A percentile compares a stretch with the other conserved stretches of the same genome.
Conservation (phyloP, 2,797 vertebrate species). For the Alcedo quadribrachys region DNA sequence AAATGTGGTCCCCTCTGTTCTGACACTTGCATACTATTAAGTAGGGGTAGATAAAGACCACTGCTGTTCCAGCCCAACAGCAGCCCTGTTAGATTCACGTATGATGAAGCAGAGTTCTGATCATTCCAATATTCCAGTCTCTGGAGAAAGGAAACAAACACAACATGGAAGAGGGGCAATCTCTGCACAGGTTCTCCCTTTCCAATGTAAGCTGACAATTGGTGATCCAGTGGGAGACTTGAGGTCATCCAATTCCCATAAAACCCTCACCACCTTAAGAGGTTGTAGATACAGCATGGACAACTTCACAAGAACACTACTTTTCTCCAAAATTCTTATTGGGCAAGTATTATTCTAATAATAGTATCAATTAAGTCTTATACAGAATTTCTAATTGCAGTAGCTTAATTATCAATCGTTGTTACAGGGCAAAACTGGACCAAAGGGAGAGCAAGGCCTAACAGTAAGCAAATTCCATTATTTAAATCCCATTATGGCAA, state of each 20-base stretch:
- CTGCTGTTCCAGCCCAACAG: not conserved
- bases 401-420: constrained; percentile 13
- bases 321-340: not conserved
- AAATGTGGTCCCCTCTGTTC: not conserved
- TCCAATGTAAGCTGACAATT: not conserved
- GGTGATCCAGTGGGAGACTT: not conserved
- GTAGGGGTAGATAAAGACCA: not conserved
- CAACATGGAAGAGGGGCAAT: not conserved
- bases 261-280: not conserved
- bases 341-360: not conserved
- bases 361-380: not conserved
- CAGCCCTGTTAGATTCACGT: not conserved
- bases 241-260: not conserved
- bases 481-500: not conserved
- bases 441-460: constrained; percentile 87
- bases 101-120: not conserved
- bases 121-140: not conserved
- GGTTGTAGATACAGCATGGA: not conserved
- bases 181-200: not conserved
- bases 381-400: not conserved
- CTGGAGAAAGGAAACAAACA: not conserved
- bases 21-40: not conserved
- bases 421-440: constrained; percentile 83
- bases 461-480: constrained; percentile 81
- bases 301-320: not conserved